Evolutionary conservation across 2,797 vertebrate genomes (phyloP), one percentile per base, ranked within the genome.

Genomic region (Columba guinea): DNA sequence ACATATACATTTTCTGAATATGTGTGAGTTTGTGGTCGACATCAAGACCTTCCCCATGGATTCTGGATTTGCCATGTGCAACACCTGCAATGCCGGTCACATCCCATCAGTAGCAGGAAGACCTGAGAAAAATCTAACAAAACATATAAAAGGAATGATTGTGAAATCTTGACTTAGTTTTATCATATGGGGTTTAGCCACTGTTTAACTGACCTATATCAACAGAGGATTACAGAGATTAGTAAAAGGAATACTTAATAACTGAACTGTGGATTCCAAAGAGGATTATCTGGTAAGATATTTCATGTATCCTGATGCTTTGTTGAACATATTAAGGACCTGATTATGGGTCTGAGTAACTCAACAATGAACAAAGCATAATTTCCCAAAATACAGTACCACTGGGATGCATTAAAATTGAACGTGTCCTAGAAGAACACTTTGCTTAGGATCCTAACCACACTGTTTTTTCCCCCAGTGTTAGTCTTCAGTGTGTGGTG

Each of bases 171-270:
- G 84, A 85, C 86, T 96, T 93, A 74, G 59, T 91, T 96, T 96
- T 95, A 94, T 97, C 86, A 88, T 86, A 52, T 9, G 23, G 82
- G 81, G 17, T 81, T 97, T 96, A 95, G 75, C 79, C 93, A 96
- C 81, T 96, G 74, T 97, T 97, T 97, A 97, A 89, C 64, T 95
- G 95, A 97, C 95, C 95, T 96, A 87, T 91, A 96, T 95, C 87
- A 96, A 90, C 81, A 83, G 84, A 97, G 89, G 90, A 97, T 97
- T 96, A 97, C 37, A 90, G 92, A 97, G 96, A 96, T 97, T 97
- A 97, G 91, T 93, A 79, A 95, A 94, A 95, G 67, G 86, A 97
- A 95, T 96, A 95, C 95, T 97, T 97, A 97, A 97, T 96, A 97
- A 84, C 89, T 90, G 90, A 97, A 96, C 73, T 94, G 78, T 94